phyloP scores from a whole-genome alignment of 2,797 vertebrate species.

The Lutjanus argentimaculatus region DNA sequence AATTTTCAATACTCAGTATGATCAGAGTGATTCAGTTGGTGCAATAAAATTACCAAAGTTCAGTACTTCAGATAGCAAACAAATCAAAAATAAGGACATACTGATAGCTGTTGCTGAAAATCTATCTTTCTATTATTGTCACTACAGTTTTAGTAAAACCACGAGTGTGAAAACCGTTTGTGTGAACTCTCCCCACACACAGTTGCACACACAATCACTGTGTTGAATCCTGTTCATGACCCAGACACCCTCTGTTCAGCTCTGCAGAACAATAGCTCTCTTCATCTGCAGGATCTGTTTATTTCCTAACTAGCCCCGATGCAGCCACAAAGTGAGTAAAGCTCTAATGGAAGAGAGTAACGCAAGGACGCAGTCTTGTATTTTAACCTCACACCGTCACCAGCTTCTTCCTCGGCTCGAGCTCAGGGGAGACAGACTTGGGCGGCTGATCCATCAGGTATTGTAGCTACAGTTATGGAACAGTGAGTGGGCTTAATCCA shows the following conservation, averaged over 20 bases:
- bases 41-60: too few species aligned
- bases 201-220: constrained; percentile 35
- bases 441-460: constrained; percentile 55
- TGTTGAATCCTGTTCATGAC: constrained; percentile 50
- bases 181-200: constrained; percentile 29
- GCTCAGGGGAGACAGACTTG: constrained; percentile 38
- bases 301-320: constrained; percentile 26
- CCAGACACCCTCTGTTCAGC: constrained; percentile 28
- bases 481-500: constrained; percentile 65
- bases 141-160: constrained; percentile 29
- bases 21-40: too few species aligned
- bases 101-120: constrained; percentile 23
- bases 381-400: constrained; percentile 55
- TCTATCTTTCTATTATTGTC: constrained; percentile 31
- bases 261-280: constrained; percentile 43
- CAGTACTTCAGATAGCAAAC: background rate
- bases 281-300: constrained; percentile 25
- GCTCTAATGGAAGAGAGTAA: constrained; percentile 53
- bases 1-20: too few species aligned
- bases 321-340: constrained; percentile 27
- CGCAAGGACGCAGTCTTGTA: constrained; percentile 50
- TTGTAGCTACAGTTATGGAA: constrained; percentile 66
- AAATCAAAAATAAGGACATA: constrained; percentile 26
- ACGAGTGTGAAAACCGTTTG: constrained; percentile 45
- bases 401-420: constrained; percentile 40